phyloP scores from a whole-genome alignment of 2,113 vertebrate genomes.

The Protobothrops mucrosquamatus region DNA sequence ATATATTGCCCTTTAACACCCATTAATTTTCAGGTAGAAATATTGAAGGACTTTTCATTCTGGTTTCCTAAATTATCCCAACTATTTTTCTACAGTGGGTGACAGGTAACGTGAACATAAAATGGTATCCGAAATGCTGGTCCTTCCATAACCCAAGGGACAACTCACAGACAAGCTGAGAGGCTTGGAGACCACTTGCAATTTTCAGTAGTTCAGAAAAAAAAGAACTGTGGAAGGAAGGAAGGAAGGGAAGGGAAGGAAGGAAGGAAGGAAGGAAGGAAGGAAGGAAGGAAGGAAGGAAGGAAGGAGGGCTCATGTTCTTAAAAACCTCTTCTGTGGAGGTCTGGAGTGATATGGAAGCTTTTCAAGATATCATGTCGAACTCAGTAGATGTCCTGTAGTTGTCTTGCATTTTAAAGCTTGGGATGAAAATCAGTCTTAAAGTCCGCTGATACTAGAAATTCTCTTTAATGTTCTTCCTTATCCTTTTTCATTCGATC shows the following conservation, averaged over 20 bases:
- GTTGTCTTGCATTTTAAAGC: background rate
- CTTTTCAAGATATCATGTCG: background rate
- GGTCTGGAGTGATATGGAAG: background rate
- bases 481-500: background rate
- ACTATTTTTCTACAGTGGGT: background rate
- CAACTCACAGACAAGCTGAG: background rate
- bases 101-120: background rate
- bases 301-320: background rate
- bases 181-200: background rate
- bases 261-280: background rate
- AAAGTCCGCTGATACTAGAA: conserved; percentile 58
- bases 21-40: background rate
- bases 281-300: background rate
- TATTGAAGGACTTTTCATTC: background rate
- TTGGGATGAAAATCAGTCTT: conserved; percentile 25
- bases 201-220: background rate
- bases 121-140: background rate
- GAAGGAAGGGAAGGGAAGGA: too few relatives aligned
- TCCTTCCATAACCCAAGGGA: background rate
- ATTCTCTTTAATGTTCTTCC: conserved; percentile 57
- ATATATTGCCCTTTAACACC: background rate
- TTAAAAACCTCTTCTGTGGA: background rate
- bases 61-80: background rate
- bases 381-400: background rate
- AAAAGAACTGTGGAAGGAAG: background rate